Evolutionary conservation across 2,113 vertebrate genomes (phyloP).

Genomic region (Coptodon rendalli): DNA sequence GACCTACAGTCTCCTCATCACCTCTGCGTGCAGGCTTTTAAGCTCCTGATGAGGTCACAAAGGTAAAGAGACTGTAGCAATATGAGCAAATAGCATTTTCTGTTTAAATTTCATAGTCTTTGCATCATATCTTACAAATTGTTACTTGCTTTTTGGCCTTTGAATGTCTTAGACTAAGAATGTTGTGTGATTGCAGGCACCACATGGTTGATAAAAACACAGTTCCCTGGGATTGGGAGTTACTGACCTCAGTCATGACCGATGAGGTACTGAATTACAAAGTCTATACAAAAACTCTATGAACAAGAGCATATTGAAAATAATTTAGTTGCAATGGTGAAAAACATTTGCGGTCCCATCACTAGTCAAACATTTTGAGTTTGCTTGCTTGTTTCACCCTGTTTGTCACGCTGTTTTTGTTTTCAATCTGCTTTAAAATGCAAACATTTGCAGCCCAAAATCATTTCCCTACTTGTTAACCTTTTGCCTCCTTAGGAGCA

Average conservation of each 20-base stretch:
- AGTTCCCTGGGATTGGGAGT: conserved; percentile 87
- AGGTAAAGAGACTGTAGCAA: conserved; percentile 67
- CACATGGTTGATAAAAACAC: conserved; percentile 76
- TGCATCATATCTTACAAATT: not conserved
- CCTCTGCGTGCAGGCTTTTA: conserved; percentile 79
- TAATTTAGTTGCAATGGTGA: not conserved
- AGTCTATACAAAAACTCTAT: not conserved
- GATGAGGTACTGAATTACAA: conserved; percentile 71
- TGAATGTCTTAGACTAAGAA: not conserved
- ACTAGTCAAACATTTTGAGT: not conserved
- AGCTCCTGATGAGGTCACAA: conserved; percentile 87
- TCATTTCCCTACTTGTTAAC: not conserved
- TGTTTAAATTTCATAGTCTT: not conserved
- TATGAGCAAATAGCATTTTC: not conserved
- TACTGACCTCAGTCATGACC: conserved; percentile 77
- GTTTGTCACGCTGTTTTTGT: not conserved
- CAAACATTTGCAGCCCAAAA: not conserved
- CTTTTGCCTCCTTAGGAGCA: conserved; percentile 8
- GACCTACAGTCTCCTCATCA: conserved; percentile 58
- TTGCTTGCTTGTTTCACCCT: not conserved
- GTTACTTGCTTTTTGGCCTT: not conserved
- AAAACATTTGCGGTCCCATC: not conserved
- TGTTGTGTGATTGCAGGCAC: conserved; percentile 70
- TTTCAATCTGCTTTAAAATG: not conserved
- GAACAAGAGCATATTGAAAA: not conserved